Evolutionary conservation across 2,888 invertebrate genomes (phyloP), one percentile per base, ranked within the genome.

Genomic region (Hoplodrina blanda): DNA sequence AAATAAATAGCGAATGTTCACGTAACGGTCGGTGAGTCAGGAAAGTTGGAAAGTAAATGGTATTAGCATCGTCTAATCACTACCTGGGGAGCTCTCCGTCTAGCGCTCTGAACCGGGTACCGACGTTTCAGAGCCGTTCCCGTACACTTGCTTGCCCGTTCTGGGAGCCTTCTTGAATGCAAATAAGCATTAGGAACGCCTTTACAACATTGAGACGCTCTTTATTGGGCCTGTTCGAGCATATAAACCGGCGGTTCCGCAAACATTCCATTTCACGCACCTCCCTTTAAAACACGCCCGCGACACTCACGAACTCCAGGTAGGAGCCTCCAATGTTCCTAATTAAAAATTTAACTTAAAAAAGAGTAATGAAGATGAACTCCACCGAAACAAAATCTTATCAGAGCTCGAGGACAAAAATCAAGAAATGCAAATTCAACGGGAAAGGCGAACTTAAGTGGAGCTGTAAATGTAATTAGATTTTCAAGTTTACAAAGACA

Each of bases 1-100:
- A 92, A 93, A 93, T 93, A 93, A 94, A 94, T 93, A 93, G 91
- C 88, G 83, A 88, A 92, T 89, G 91, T 92, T 93, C 92, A 86
- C 87, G 92, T 93, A 93, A 93, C 94, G 94, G 93, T 91, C 91
- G 92, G 93, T 91, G 92, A 94, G 92, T 91, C 92, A 92, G 92
- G 91, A 90, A 95, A 94, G 94, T 94, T 93, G 90, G 92, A 94
- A 95, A 94, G 94, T 95, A 95, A 95, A 95, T 93, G 95, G 93
- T 95, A 96, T 95, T 95, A 95, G 94, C 94, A 94, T 93, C 92
- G 94, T 92, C 92, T 95, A 95, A 96, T 96, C 94, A 94, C 95
- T 93, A 91, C 90, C 95, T 89, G 87, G 95, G 95, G 95, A 95
- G 94, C 94, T 87, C 87, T 95, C 87, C 85, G 90, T 92, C 92